Conservation (phyloP, 2,113 vertebrate species). For the Leptosomus discolor region DNA sequence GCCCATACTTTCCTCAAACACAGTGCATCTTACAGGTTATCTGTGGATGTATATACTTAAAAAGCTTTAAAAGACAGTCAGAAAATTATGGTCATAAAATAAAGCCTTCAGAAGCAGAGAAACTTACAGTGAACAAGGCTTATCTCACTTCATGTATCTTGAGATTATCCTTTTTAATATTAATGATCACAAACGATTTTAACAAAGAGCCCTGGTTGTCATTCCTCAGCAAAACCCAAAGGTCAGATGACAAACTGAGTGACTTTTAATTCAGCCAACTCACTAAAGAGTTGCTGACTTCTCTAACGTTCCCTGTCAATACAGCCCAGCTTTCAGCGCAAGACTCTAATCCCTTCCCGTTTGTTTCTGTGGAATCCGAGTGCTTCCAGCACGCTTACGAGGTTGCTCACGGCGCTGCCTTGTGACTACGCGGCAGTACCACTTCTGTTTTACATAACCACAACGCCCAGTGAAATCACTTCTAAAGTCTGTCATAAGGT, state of each 20-base stretch:
- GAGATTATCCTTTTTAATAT: background rate
- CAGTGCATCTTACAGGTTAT: background rate
- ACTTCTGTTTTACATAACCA: background rate
- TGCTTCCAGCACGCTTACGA: background rate
- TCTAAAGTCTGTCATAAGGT: background rate
- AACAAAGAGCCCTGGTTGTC: background rate
- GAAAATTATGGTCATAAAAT: background rate
- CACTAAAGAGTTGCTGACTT: background rate
- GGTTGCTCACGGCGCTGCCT: background rate
- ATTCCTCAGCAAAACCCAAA: background rate
- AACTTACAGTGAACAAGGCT: background rate
- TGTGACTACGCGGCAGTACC: background rate
- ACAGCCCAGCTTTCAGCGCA: background rate
- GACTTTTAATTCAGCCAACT: background rate
- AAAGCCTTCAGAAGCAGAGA: background rate
- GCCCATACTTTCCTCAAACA: background rate
- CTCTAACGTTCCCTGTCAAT: accelerated
- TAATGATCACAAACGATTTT: background rate
- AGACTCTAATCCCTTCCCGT: background rate
- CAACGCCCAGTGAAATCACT: background rate
- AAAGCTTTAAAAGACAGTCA: background rate
- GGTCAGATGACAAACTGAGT: background rate
- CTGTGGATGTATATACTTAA: background rate
- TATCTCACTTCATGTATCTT: background rate
- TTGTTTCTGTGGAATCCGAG: background rate